Percentiles rank a stretch among this genome's conserved stretches.
Conservation (phyloP, 2,888 invertebrate species). For the Torymus texanus region DNA sequence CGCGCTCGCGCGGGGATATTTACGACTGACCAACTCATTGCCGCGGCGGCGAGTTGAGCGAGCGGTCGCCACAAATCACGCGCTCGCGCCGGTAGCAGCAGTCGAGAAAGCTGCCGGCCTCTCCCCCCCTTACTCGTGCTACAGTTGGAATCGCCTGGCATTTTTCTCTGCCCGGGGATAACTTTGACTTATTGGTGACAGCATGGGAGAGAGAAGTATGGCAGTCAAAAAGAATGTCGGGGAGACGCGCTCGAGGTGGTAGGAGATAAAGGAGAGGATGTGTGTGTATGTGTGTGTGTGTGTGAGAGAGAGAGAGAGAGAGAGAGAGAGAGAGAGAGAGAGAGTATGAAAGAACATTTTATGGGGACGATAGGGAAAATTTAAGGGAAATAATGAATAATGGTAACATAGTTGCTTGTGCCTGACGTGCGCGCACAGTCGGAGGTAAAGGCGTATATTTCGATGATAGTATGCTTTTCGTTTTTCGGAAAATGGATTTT, state of each 20-base stretch:
- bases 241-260: constrained; percentile 18
- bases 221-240: constrained; percentile 57
- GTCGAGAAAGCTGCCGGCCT: constrained; percentile 66
- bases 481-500: too few relatives aligned
- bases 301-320: background rate
- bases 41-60: constrained; percentile 73
- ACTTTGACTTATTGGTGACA: constrained; percentile 75
- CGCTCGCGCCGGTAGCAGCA: constrained; percentile 17
- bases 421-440: too few relatives aligned
- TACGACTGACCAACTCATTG: constrained; percentile 75
- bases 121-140: constrained; percentile 60
- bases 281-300: background rate
- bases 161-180: constrained; percentile 75
- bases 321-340: background rate
- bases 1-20: constrained; percentile 65
- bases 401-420: background rate
- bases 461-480: too few relatives aligned
- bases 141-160: constrained; percentile 72
- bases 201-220: constrained; percentile 56
- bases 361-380: constrained; percentile 41
- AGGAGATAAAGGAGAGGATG: background rate
- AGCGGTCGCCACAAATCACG: constrained; percentile 74
- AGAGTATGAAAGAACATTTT: constrained; percentile 16
- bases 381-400: constrained; percentile 32
- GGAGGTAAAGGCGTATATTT: too few relatives aligned